phyloP scores from a whole-genome alignment of 2,888 invertebrate species.

The Eurytoma californica region DNA sequence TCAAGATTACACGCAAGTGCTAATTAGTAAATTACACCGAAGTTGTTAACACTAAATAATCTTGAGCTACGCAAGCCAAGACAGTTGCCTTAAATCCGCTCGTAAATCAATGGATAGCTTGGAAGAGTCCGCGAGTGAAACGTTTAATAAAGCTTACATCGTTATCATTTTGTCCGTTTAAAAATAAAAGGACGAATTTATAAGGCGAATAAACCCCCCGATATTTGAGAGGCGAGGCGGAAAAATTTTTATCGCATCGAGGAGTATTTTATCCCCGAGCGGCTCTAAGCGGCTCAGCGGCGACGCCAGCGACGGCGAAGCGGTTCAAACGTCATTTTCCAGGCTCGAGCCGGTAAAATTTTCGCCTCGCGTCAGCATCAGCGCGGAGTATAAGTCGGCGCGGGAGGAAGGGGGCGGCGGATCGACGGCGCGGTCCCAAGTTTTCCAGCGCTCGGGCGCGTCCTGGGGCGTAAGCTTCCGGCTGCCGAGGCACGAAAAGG shows the following conservation, averaged over 20 bases:
- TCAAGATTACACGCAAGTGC: too few species aligned
- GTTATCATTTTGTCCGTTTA: too few species aligned
- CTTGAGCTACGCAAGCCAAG: too few species aligned
- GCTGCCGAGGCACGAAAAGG: slow-evolving; percentile 21
- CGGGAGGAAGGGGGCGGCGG: too few species aligned
- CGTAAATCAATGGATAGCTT: too few species aligned
- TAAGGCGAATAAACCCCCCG: neutral
- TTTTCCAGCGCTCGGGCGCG: neutral
- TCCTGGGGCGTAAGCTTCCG: neutral
- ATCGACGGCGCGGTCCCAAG: too few species aligned
- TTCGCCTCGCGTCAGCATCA: slow-evolving; percentile 22
- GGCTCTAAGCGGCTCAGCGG: slow-evolving; percentile 35
- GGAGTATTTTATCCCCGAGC: slow-evolving; percentile 41
- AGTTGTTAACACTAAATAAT: neutral
- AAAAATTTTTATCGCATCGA: slow-evolving; percentile 27
- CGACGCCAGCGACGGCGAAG: neutral
- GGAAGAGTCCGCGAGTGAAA: neutral
- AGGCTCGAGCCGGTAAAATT: slow-evolving; percentile 12
- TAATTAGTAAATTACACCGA: neutral
- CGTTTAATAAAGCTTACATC: neutral
- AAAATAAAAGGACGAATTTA: neutral
- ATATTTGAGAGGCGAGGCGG: slow-evolving; percentile 8
- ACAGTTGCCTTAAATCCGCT: too few species aligned
- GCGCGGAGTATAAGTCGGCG: slow-evolving; percentile 9
- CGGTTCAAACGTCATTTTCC: slow-evolving; percentile 25